Evolutionary conservation across 2,888 invertebrate genomes (phyloP).

Genomic region (Euclidia mi): DNA sequence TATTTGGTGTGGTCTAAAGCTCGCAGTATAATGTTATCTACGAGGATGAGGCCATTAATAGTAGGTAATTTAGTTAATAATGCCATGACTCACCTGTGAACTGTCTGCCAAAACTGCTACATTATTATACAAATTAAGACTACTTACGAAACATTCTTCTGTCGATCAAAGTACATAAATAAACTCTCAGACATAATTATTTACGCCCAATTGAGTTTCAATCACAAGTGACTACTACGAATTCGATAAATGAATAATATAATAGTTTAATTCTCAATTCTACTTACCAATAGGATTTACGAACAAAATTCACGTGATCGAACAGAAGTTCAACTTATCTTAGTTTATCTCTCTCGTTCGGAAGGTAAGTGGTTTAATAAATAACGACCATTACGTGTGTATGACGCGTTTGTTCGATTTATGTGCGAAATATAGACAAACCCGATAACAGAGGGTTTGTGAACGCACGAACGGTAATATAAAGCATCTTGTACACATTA

Average conservation of each 20-base stretch:
- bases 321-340: background rate
- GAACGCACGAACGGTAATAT: too few species aligned
- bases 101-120: too few species aligned
- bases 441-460: background rate
- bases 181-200: background rate
- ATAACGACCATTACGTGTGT: slow-evolving; percentile 10
- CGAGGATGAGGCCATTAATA: too few species aligned
- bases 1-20: too few species aligned
- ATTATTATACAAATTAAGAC: too few species aligned
- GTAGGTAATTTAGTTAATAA: too few species aligned
- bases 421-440: background rate
- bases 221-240: background rate
- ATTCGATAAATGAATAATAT: slow-evolving; percentile 1
- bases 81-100: too few species aligned
- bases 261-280: background rate
- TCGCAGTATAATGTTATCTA: too few species aligned
- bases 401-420: slow-evolving; percentile 2
- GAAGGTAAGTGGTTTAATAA: slow-evolving; percentile 15
- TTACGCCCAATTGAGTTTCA: background rate
- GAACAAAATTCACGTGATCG: background rate
- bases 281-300: background rate
- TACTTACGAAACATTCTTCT: too few species aligned
- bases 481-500: too few species aligned
- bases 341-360: background rate
- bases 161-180: too few species aligned